A percentile compares a stretch with the other conserved stretches of the same genome.
These are phyloP conservation scores for Tetrao urogallus DNA, from an alignment of 2,113 vertebrate species.

Conservation along the genomic window DNA sequence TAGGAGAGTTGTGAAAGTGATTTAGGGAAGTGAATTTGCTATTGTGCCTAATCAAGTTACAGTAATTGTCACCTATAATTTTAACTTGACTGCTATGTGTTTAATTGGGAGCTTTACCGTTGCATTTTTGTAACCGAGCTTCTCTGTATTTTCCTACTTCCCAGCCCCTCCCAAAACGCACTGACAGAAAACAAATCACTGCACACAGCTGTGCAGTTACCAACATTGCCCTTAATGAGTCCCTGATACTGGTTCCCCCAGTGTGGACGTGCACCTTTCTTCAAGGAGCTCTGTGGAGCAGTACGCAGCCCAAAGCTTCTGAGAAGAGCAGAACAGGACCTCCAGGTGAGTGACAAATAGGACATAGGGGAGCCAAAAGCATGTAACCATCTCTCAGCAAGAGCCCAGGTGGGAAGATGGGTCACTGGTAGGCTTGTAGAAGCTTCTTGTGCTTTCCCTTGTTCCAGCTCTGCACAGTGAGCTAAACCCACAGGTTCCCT, in stretches of 20 bases:
- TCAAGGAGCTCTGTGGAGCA: background rate
- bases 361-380: background rate
- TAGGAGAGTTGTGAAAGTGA: conserved; percentile 72
- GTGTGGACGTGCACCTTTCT: background rate
- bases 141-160: conserved; percentile 8
- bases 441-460: background rate
- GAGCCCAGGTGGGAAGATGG: background rate
- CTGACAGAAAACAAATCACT: background rate
- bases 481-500: background rate
- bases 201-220: background rate
- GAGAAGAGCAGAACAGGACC: background rate
- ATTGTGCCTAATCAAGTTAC: conserved; percentile 75
- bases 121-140: conserved; percentile 4
- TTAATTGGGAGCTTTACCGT: conserved; percentile 63
- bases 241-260: background rate
- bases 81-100: conserved; percentile 68
- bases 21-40: conserved; percentile 70
- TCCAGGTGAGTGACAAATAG: background rate
- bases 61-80: conserved; percentile 79
- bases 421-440: background rate
- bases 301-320: background rate
- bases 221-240: background rate
- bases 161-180: background rate
- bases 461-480: accelerated
- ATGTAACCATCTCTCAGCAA: background rate